A percentile compares a stretch with the other conserved stretches of the same genome.
Conservation (phyloP, 2,888 invertebrate species). For the Hirtodrosophila alboralis region DNA sequence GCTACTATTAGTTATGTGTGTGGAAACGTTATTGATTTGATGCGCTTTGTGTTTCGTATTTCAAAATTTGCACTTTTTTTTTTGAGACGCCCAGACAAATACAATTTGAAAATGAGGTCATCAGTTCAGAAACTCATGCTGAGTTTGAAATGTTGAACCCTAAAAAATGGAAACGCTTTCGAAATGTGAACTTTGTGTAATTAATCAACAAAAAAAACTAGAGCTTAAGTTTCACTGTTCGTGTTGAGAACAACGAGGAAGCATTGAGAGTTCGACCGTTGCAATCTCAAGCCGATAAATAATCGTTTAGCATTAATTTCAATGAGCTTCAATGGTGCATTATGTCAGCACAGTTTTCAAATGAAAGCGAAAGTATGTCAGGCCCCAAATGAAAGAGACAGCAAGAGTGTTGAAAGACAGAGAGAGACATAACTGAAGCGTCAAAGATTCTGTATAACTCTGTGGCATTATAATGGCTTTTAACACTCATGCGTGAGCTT, state of each 20-base stretch:
- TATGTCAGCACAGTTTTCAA: conserved; percentile 70
- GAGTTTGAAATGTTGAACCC: conserved; percentile 24
- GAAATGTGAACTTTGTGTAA: conserved; percentile 55
- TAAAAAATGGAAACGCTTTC: conserved; percentile 35
- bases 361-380: conserved; percentile 78
- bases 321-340: conserved; percentile 54
- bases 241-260: conserved; percentile 36
- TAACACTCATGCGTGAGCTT: conserved; percentile 50
- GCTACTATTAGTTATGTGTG: conserved; percentile 13
- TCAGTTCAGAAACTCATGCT: conserved; percentile 24
- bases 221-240: conserved; percentile 60
- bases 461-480: conserved; percentile 54
- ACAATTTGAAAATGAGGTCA: conserved; percentile 30
- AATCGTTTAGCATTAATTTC: conserved; percentile 75
- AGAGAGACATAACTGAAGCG: conserved; percentile 33
- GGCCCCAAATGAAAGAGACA: conserved; percentile 1
- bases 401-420: not conserved
- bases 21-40: conserved; percentile 44
- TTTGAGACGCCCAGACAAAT: conserved; percentile 41
- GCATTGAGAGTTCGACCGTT: conserved; percentile 38
- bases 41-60: conserved; percentile 26
- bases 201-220: conserved; percentile 67
- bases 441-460: conserved; percentile 53
- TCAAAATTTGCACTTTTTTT: conserved; percentile 41
- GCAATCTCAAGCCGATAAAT: conserved; percentile 56